phyloP scores from a whole-genome alignment of 53 echinoderm and acorn worm species.

The Holothuria leucospilota region DNA sequence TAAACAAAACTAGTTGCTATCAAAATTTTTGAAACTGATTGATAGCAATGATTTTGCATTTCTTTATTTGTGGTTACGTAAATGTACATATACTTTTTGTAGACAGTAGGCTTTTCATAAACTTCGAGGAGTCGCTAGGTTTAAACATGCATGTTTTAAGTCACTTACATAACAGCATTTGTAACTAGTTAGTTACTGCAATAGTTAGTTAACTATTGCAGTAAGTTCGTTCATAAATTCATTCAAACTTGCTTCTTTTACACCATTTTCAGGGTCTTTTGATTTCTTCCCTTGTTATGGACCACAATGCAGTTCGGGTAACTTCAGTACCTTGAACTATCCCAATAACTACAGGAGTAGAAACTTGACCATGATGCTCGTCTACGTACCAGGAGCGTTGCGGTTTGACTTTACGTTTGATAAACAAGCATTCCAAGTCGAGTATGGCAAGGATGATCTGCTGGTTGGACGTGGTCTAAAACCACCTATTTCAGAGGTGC shows the following conservation, averaged over 20 bases:
- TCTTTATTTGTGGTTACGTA: no score
- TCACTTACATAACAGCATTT: no score
- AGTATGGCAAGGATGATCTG: conserved; percentile 10
- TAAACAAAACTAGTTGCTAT: no score
- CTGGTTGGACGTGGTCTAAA: neutral
- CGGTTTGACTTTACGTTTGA: conserved; percentile 18
- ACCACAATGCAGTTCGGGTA: neutral
- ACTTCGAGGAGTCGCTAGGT: no score
- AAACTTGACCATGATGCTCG: neutral
- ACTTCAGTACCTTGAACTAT: neutral
- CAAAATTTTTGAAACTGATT: no score
- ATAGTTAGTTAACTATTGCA: neutral
- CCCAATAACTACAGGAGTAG: neutral
- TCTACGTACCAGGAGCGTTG: conserved; percentile 2
- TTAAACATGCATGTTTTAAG: no score
- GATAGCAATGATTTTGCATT: no score
- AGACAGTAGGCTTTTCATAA: no score
- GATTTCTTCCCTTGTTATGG: conserved; percentile 10
- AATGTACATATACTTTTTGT: no score
- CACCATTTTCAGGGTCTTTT: neutral
- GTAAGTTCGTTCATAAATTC: no score
- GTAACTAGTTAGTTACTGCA: no score
- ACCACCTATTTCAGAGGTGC: neutral
- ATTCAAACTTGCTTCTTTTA: no score
- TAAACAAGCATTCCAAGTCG: neutral